phyloP scores from a whole-genome alignment of 2,888 invertebrate species.

The Lasioglossum leucozonium region DNA sequence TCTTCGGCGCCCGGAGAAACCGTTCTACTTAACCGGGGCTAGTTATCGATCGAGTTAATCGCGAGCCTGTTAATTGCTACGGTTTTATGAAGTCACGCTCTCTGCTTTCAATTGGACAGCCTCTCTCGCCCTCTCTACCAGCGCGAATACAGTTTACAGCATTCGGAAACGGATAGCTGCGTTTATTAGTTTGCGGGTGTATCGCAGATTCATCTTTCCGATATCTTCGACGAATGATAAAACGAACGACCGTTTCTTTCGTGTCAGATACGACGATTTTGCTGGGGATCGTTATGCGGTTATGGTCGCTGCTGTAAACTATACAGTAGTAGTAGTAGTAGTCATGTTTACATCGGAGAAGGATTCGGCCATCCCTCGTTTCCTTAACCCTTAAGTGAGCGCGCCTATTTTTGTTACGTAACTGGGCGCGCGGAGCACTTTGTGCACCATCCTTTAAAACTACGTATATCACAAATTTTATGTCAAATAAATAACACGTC shows the following conservation, averaged over 20 bases:
- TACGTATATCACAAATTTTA: too few species aligned
- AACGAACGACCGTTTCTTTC: neutral
- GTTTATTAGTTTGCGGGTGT: neutral
- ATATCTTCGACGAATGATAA: neutral
- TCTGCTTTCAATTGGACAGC: neutral
- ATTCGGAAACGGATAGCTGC: neutral
- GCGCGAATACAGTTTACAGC: neutral
- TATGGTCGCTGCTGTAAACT: neutral
- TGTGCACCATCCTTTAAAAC: too few species aligned
- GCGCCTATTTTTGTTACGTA: too few species aligned
- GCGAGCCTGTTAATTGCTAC: neutral
- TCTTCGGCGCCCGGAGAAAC: neutral
- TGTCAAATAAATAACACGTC: too few species aligned
- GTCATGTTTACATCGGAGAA: too few species aligned
- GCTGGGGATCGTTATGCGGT: neutral
- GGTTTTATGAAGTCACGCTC: neutral
- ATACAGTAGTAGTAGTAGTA: too few species aligned
- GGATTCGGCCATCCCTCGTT: too few species aligned
- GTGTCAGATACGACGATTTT: neutral
- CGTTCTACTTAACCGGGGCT: neutral
- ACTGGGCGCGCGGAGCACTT: too few species aligned
- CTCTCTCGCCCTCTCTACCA: neutral
- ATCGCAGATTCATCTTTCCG: neutral
- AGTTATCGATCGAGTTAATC: constrained; percentile 8
- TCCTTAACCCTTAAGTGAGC: too few species aligned